phyloP scores from a whole-genome alignment of 2,113 vertebrate species.

The Grallaria varia region DNA sequence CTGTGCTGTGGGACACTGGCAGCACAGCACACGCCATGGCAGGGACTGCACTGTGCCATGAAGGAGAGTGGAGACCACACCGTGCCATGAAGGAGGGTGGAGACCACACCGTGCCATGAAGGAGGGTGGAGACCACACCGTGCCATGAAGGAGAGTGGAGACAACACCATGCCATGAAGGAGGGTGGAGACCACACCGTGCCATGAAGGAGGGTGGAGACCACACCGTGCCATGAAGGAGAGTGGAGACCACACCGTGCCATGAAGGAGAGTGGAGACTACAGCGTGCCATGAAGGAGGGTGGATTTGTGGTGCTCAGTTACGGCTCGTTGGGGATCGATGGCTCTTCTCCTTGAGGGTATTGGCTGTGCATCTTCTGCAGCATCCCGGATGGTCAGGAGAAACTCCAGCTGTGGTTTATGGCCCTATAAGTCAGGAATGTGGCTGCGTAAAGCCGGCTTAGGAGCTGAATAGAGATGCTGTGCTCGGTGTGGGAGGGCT shows the following conservation, averaged over 20 bases:
- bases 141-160: background rate
- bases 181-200: fast-evolving
- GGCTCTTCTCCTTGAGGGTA: fast-evolving
- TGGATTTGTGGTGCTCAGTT: background rate
- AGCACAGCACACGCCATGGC: fast-evolving
- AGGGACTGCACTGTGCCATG: fast-evolving
- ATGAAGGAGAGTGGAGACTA: fast-evolving
- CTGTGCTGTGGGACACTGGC: fast-evolving
- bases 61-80: fast-evolving
- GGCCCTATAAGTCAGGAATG: background rate
- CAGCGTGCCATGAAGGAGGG: background rate
- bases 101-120: fast-evolving
- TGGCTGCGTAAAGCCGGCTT: background rate
- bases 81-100: background rate
- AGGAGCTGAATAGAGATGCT: background rate
- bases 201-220: fast-evolving
- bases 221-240: fast-evolving
- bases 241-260: fast-evolving
- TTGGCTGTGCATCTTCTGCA: background rate
- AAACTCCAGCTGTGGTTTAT: background rate
- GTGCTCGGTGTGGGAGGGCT: background rate
- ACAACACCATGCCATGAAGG: fast-evolving
- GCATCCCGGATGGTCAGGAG: background rate
- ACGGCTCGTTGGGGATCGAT: background rate
- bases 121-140: fast-evolving